Evolutionary conservation across 2,113 vertebrate genomes (phyloP).

Genomic region (Euleptes europaea): DNA sequence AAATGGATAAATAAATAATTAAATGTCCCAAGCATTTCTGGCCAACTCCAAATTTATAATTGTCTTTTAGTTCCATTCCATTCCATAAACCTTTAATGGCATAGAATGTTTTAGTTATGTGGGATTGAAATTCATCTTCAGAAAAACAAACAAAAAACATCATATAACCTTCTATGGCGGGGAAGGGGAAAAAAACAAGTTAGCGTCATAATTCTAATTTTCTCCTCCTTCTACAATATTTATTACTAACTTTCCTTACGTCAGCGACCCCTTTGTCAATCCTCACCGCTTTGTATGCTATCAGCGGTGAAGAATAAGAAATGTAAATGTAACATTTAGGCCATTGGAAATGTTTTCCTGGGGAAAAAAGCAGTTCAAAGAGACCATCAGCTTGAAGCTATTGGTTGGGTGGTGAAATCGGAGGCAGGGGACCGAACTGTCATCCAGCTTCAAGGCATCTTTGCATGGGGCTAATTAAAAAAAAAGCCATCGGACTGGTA

Average conservation of each 20-base stretch:
- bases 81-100: too few relatives aligned
- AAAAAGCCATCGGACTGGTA: conserved; percentile 39
- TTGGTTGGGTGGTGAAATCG: conserved; percentile 60
- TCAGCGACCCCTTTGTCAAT: conserved; percentile 64
- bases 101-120: background rate
- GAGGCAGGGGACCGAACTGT: conserved; percentile 57
- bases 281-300: conserved; percentile 59
- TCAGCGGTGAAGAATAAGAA: conserved; percentile 66
- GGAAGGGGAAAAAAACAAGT: conserved; percentile 25
- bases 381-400: conserved; percentile 61
- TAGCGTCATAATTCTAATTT: conserved; percentile 38
- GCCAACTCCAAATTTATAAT: background rate
- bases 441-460: conserved; percentile 65
- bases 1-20: too few relatives aligned
- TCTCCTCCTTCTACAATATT: conserved; percentile 55
- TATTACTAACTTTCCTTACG: conserved; percentile 56
- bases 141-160: background rate
- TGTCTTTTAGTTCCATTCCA: background rate
- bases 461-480: conserved; percentile 53
- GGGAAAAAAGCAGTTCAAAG: conserved; percentile 69
- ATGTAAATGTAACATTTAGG: conserved; percentile 79
- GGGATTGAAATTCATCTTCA: background rate
- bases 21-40: too few relatives aligned
- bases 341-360: conserved; percentile 61
- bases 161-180: accelerated